phyloP scores from a whole-genome alignment of 1,140 invertebrate species.

The Cyrtorhinus lividipennis region DNA sequence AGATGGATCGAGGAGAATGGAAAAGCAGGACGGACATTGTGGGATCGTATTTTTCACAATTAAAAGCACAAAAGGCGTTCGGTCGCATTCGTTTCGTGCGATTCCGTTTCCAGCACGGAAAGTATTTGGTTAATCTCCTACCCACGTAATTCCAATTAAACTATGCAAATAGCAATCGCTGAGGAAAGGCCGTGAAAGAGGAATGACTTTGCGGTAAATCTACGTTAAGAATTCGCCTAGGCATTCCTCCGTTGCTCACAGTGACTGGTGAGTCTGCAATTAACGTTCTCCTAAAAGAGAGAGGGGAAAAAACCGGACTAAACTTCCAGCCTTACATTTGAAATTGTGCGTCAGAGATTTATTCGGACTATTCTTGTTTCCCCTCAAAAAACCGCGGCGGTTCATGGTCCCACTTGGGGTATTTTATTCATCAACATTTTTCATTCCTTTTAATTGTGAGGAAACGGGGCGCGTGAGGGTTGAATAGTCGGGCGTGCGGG shows the following conservation, averaged over 20 bases:
- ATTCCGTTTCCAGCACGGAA: too few relatives aligned
- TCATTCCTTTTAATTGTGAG: constrained; percentile 8
- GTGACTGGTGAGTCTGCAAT: neutral
- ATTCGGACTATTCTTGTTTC: neutral
- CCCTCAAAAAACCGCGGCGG: neutral
- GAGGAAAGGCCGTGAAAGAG: neutral
- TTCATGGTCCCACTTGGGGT: neutral
- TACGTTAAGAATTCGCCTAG: neutral
- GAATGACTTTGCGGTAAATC: neutral
- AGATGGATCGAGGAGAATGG: too few relatives aligned
- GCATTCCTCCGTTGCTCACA: neutral
- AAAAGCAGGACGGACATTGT: too few relatives aligned
- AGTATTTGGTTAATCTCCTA: neutral
- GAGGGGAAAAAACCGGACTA: neutral
- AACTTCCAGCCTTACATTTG: neutral
- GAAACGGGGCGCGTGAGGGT: neutral
- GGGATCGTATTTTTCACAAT: neutral
- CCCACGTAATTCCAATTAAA: constrained; percentile 4
- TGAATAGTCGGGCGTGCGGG: neutral
- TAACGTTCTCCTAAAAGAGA: neutral
- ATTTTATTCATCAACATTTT: constrained; percentile 10
- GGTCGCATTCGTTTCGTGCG: too few relatives aligned
- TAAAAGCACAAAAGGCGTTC: neutral
- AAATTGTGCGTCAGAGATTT: neutral
- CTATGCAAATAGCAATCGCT: neutral